Evolutionary conservation across 1,140 invertebrate species (phyloP).

Genomic region (Mizuhopecten yessoensis): DNA sequence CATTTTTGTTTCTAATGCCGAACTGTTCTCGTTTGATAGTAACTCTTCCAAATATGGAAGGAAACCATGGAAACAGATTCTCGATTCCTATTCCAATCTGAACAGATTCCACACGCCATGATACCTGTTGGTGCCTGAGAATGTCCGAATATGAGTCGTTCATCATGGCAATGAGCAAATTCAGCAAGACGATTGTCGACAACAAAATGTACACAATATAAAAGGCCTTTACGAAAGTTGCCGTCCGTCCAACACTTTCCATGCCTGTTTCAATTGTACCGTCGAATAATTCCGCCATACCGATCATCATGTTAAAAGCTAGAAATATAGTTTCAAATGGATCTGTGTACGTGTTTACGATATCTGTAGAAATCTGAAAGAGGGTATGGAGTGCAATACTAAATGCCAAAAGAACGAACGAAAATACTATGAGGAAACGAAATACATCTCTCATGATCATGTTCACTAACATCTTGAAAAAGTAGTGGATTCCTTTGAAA

Average conservation of each 20-base stretch:
- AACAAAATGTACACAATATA: constrained; percentile 79
- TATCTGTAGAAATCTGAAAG: constrained; percentile 68
- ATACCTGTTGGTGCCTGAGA: constrained; percentile 63
- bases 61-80: constrained; percentile 64
- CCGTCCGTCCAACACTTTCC: constrained; percentile 56
- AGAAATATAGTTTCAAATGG: constrained; percentile 68
- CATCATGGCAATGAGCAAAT: constrained; percentile 81
- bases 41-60: neutral
- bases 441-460: constrained; percentile 78
- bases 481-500: constrained; percentile 77
- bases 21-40: neutral
- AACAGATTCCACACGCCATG: constrained; percentile 77
- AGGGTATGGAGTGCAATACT: constrained; percentile 75
- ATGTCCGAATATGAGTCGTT: constrained; percentile 79
- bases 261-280: constrained; percentile 65
- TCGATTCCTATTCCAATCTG: constrained; percentile 77
- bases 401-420: constrained; percentile 78
- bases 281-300: constrained; percentile 76
- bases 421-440: constrained; percentile 78
- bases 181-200: constrained; percentile 76
- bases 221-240: constrained; percentile 67
- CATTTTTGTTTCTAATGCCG: neutral
- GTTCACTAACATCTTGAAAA: constrained; percentile 77
- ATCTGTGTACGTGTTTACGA: constrained; percentile 62
- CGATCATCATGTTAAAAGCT: constrained; percentile 77